Base-by-base conservation (phyloP, 2,888 invertebrate species). In the Phragmatobia fuliginosa region DNA sequence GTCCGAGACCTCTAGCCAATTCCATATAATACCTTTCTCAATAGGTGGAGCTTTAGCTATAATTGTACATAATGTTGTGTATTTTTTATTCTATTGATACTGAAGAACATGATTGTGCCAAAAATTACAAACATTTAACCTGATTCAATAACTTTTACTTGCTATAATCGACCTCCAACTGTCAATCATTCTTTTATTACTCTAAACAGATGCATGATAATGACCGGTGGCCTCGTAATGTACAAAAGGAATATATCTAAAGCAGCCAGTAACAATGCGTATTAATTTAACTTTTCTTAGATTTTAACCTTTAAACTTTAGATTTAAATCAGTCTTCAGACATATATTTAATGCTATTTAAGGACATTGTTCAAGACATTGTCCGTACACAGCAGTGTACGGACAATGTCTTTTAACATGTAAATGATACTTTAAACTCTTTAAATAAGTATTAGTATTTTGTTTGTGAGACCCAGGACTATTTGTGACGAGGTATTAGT, bases 151-250 rank as follows among this genome's bases (percentile, higher is more conserved):
- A 82, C 83, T 86, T 87, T 87, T 87, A 86, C 87, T 83, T 79
- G 76, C 75, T 75, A 70, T 78, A 66, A 61, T 65, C 80, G 87
- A 84, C 89, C 90, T 86, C 83, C 78, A 87, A 87, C 83, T 85
- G 89, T 84, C 89, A 85, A 85, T 90, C 89, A 87, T 70, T 67
- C 78, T 86, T 86, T 87, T 85, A 87, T 85, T 83, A 80, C 83
- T 86, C 76, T 84, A 85, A 85, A 82, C 85, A 85, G 83, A 76
- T 78, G 80, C 80, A 77, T 79, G 72, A 83, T 86, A 86, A 88
- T 86, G 83, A 87, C 82, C 80, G 70, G 83, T 85, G 87, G 81
- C 87, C 87, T 87, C 83, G 76, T 83, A 83, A 78, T 77, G 65
- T 36, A 81, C 68, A 79, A 83, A 83, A 76, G 71, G 67, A 73